phyloP scores from a whole-genome alignment of 2,888 invertebrate genomes.

The Drosophila flavopinicola region DNA sequence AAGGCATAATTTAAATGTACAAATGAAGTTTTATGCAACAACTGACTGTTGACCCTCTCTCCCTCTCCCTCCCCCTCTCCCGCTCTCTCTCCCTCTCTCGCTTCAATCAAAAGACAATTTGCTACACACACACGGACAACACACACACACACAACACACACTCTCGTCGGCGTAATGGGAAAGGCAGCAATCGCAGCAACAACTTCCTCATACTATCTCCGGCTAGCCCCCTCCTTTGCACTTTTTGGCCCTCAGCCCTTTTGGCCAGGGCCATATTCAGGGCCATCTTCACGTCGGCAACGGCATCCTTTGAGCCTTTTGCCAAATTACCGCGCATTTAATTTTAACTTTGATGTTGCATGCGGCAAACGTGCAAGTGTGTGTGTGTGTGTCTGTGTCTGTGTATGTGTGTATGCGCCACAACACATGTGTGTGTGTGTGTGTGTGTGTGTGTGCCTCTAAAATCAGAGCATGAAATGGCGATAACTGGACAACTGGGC shows the following conservation, averaged over 20 bases:
- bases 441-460: slow-evolving; percentile 16
- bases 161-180: slow-evolving; percentile 66
- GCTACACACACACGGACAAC: slow-evolving; percentile 17
- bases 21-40: slow-evolving; percentile 55
- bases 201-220: slow-evolving; percentile 38
- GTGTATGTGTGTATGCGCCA: slow-evolving; percentile 6
- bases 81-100: background rate
- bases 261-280: slow-evolving; percentile 35
- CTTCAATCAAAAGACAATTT: slow-evolving; percentile 80
- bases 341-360: slow-evolving; percentile 83
- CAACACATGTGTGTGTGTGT: slow-evolving; percentile 12
- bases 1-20: slow-evolving; percentile 64
- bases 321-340: slow-evolving; percentile 83
- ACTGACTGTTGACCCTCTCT: background rate
- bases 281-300: slow-evolving; percentile 63
- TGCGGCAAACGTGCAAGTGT: slow-evolving; percentile 74
- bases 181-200: slow-evolving; percentile 56
- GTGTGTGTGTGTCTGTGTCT: slow-evolving; percentile 31
- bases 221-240: background rate
- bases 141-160: slow-evolving; percentile 24
- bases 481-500: slow-evolving; percentile 52
- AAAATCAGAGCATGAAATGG: slow-evolving; percentile 59
- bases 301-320: slow-evolving; percentile 82
- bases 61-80: background rate
- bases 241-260: slow-evolving; percentile 8